These are phyloP conservation scores for Eupithecia abbreviata DNA, from an alignment of 2,888 invertebrate species.

Conservation along the genomic window DNA sequence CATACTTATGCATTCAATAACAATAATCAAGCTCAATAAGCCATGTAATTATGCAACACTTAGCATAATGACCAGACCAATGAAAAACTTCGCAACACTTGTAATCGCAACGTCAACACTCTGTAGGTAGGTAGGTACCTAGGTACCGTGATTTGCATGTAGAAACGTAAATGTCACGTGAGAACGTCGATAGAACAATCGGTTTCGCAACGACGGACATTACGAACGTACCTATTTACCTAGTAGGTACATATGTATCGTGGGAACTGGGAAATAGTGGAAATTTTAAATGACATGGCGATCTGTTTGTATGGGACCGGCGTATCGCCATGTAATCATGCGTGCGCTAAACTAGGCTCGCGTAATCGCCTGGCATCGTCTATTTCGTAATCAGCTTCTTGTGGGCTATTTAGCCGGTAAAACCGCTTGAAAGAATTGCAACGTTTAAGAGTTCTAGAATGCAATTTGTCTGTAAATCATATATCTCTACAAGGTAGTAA, in stretches of 20 bases:
- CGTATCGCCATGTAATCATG: slow-evolving; percentile 44
- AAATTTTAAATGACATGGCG: slow-evolving; percentile 49
- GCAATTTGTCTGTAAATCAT: slow-evolving; percentile 5
- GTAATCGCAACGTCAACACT: slow-evolving; percentile 34
- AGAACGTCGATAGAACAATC: slow-evolving; percentile 48
- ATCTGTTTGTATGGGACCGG: slow-evolving; percentile 43
- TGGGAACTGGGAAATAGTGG: slow-evolving; percentile 52
- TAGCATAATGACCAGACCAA: slow-evolving; percentile 27
- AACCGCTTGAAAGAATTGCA: not conserved
- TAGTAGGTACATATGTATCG: slow-evolving; percentile 41
- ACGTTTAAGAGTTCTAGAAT: slow-evolving; percentile 4
- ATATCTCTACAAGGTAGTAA: slow-evolving; percentile 1
- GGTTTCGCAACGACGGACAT: slow-evolving; percentile 49
- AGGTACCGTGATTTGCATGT: slow-evolving; percentile 44
- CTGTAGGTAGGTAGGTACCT: slow-evolving; percentile 14
- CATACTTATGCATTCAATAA: slow-evolving; percentile 12
- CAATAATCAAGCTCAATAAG: slow-evolving; percentile 11
- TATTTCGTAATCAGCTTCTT: slow-evolving; percentile 18
- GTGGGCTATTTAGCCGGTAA: not conserved
- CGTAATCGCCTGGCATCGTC: slow-evolving; percentile 7
- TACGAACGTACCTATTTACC: slow-evolving; percentile 17
- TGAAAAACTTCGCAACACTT: slow-evolving; percentile 41
- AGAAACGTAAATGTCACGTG: slow-evolving; percentile 47
- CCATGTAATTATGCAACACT: slow-evolving; percentile 27
- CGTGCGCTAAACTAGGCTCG: slow-evolving; percentile 30